Evolutionary conservation across 2,888 invertebrate species (phyloP), one percentile per base, ranked within the genome.

Genomic region (Callimorpha dominula): DNA sequence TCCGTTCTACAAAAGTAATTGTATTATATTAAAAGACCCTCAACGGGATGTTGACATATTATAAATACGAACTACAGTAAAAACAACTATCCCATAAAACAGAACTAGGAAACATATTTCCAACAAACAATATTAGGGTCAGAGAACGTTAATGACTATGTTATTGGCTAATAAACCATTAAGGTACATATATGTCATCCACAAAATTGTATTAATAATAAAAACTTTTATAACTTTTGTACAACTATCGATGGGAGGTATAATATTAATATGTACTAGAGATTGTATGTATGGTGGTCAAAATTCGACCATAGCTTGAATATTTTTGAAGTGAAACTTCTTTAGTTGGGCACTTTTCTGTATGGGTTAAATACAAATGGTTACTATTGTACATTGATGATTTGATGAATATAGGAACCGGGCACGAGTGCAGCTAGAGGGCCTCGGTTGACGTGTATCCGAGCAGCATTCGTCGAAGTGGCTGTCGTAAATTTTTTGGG

Each of bases 131-230:
- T 43, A 67, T 54, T n/a, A 14, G 20, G 52, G 40, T 60, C 52
- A 43, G 20, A 12, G 52, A 20, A 52, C 43, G 8, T 42, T 67
- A 14, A 67, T 67, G 54, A 54, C 42, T 8, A 54, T 54, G 11
- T 54, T 54, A 67, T 54, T n/a, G n/a, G 8, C 66, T 67, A 17
- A 20, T 67, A 54, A 67, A 67, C 67, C 1, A 54, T 67, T 67
- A 42, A 17, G 17, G n/a, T n/a, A 6, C 15, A 42, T 40, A 14
- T 60, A 31, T 31, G 31, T 31, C 12, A 60, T 3, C 0, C n/a
- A 7, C 50, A 50, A 50, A 52, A 40, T 66, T n/a, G 65, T 65
- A 7, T 65, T 46, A 46, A 65, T 49, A 65, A 65, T 31, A 31
- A 31, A 64, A 65, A 20, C 20, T n/a, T 46, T 50, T 50, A 50